These are phyloP conservation scores for Podiceps cristatus DNA, from an alignment of 2,113 vertebrate genomes.

Conservation along the genomic window DNA sequence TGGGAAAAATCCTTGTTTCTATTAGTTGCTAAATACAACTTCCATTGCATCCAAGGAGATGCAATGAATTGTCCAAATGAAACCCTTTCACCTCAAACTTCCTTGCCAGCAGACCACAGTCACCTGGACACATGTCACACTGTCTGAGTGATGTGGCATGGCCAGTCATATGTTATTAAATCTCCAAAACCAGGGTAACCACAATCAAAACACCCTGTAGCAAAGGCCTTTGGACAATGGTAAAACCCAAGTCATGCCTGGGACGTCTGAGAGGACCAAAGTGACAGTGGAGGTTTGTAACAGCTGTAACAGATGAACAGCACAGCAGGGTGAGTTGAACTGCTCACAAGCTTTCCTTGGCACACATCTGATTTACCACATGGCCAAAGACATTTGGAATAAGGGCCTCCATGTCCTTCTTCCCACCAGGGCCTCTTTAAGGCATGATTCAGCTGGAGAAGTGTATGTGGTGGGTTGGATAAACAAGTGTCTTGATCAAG, in stretches of 20 bases:
- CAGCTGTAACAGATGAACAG: neutral
- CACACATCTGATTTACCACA: neutral
- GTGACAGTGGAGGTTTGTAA: no score
- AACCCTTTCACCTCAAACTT: neutral
- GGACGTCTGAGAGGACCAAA: neutral
- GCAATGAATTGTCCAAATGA: neutral
- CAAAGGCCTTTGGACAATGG: neutral
- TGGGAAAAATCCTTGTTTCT: neutral
- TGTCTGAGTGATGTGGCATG: rapidly evolving
- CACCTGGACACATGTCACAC: rapidly evolving
- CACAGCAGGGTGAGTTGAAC: neutral
- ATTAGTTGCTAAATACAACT: neutral
- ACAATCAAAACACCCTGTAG: neutral
- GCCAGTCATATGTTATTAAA: neutral
- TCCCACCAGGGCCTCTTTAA: neutral
- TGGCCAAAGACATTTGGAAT: neutral
- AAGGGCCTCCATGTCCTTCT: neutral
- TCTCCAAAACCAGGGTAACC: neutral
- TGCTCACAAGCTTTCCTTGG: neutral
- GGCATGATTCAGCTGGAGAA: neutral
- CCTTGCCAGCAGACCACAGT: neutral
- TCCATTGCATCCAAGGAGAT: neutral
- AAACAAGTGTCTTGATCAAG: neutral
- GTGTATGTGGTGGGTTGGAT: neutral
- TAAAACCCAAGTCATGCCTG: neutral